These are phyloP conservation scores for Phyllotreta striolata DNA, from an alignment of 2,888 invertebrate genomes.

Conservation along the genomic window DNA sequence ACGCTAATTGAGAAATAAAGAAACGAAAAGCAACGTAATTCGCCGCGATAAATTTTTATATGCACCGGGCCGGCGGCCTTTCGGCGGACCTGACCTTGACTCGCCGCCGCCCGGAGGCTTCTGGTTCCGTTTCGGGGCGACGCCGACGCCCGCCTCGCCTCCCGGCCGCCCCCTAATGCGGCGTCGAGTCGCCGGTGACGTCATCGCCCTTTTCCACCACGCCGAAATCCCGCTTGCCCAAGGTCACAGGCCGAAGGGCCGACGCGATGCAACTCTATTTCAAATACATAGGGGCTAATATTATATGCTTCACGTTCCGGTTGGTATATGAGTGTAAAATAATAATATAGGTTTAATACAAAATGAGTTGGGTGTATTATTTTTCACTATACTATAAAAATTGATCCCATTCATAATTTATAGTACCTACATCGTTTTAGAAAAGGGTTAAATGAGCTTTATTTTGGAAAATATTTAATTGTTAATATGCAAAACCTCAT, in stretches of 20 bases:
- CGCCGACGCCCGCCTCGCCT: slow-evolving; percentile 20
- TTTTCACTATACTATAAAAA: too few species aligned
- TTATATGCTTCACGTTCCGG: too few species aligned
- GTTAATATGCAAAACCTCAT: too few species aligned
- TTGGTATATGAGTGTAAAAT: too few species aligned
- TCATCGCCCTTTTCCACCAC: slow-evolving; percentile 19
- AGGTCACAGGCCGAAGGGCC: background rate
- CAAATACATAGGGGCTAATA: background rate
- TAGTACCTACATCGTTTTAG: too few species aligned
- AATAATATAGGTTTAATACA: too few species aligned
- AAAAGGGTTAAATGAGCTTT: too few species aligned
- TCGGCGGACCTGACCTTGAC: slow-evolving; percentile 25
- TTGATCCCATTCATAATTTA: too few species aligned
- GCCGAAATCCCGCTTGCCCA: background rate
- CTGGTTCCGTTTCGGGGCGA: slow-evolving; percentile 5
- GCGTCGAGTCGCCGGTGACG: slow-evolving; percentile 23
- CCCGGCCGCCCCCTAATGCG: slow-evolving; percentile 10
- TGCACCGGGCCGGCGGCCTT: background rate
- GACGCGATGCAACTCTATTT: background rate
- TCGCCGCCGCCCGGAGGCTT: slow-evolving; percentile 15
- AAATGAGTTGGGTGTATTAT: too few species aligned
- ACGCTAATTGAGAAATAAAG: too few species aligned
- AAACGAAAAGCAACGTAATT: too few species aligned
- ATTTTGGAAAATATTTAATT: too few species aligned
- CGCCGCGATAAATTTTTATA: background rate